Conservation (phyloP, 2,888 invertebrate species). For the Plemyria rubiginata region DNA sequence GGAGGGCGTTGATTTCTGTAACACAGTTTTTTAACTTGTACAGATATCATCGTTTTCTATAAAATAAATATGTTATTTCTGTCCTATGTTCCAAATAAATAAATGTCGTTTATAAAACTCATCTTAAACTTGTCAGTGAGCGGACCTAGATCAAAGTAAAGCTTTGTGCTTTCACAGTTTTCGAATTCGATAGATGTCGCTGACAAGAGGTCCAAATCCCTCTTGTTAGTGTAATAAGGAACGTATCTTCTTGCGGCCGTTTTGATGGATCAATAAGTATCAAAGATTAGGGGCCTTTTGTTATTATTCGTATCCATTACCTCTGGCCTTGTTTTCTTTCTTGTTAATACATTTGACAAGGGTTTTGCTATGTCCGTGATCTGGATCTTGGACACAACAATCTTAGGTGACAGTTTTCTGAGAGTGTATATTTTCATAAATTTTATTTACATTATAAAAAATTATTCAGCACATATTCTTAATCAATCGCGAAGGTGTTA, state of each 20-base stretch:
- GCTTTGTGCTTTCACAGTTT: constrained; percentile 36
- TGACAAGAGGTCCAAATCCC: constrained; percentile 52
- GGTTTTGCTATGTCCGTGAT: constrained; percentile 19
- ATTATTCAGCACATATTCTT: no score
- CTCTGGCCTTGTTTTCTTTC: constrained; percentile 26
- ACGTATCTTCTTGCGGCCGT: constrained; percentile 51
- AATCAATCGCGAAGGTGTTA: no score
- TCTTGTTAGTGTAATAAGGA: constrained; percentile 55
- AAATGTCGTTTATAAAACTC: not conserved
- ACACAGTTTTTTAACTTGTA: no score
- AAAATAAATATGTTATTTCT: no score
- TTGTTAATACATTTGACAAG: constrained; percentile 22
- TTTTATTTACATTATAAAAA: no score
- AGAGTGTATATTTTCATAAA: not conserved
- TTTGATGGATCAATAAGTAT: constrained; percentile 52
- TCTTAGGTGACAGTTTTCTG: constrained; percentile 4
- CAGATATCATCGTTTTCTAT: no score
- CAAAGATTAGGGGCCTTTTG: constrained; percentile 47
- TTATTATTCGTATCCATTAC: constrained; percentile 33
- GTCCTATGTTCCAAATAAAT: no score
- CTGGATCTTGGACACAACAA: constrained; percentile 8
- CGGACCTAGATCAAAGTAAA: constrained; percentile 25
- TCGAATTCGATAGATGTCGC: constrained; percentile 46
- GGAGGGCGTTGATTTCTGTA: no score
- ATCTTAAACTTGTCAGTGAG: constrained; percentile 12